These are phyloP conservation scores for Pipistrellus pipistrellus DNA, from an alignment of 2,797 vertebrate species.

Conservation along the genomic window DNA sequence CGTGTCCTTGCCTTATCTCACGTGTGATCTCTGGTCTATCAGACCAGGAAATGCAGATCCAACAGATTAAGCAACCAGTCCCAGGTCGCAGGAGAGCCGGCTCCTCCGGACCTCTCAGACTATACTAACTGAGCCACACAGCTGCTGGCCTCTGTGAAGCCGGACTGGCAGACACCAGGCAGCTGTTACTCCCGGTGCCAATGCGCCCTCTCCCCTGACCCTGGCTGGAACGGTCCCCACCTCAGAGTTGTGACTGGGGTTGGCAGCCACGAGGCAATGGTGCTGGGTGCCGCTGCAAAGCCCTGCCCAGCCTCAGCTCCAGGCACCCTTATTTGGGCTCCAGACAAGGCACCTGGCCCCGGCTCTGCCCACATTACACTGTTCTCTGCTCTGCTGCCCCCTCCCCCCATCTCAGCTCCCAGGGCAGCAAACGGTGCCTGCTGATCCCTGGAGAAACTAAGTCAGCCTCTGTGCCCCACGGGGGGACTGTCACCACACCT, in stretches of 20 bases:
- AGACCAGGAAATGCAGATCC: neutral
- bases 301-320: neutral
- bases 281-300: neutral
- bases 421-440: fast-evolving
- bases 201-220: neutral
- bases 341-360: fast-evolving
- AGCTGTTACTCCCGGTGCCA: neutral
- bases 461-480: fast-evolving
- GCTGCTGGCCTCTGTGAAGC: neutral
- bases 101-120: neutral
- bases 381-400: too few relatives aligned
- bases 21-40: neutral
- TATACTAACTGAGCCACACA: neutral
- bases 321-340: neutral
- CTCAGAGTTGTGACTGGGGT: neutral
- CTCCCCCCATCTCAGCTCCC: fast-evolving
- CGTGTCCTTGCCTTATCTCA: fast-evolving
- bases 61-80: neutral
- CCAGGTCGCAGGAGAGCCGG: neutral
- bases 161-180: neutral
- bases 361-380: neutral
- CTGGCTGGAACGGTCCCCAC: neutral
- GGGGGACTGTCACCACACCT: fast-evolving
- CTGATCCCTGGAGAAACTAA: neutral
- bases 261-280: fast-evolving